phyloP scores from a whole-genome alignment of 2,888 invertebrate genomes.

The Diarsia rubi region DNA sequence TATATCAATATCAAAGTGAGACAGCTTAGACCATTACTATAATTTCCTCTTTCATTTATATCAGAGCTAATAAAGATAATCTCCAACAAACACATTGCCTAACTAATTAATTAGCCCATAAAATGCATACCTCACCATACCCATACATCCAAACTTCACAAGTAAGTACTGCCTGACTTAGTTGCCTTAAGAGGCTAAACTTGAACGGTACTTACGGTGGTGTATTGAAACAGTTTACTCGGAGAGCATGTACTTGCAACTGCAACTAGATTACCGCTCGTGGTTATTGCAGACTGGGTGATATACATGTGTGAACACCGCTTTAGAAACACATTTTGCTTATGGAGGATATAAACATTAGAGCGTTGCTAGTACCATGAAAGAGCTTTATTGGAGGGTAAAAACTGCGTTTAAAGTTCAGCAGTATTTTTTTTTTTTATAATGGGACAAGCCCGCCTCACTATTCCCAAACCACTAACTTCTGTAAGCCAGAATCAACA shows the following conservation, averaged over 20 bases:
- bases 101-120: slow-evolving; percentile 25
- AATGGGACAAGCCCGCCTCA: too few relatives aligned
- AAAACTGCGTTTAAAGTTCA: background rate
- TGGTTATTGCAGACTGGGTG: slow-evolving; percentile 38
- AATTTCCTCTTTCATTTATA: background rate
- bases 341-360: slow-evolving; percentile 18
- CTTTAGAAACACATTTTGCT: slow-evolving; percentile 45
- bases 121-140: slow-evolving; percentile 5
- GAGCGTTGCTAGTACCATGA: background rate
- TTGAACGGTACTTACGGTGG: slow-evolving; percentile 45
- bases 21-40: background rate
- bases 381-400: background rate
- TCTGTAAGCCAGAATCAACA: too few relatives aligned
- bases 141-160: slow-evolving; percentile 16
- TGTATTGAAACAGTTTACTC: slow-evolving; percentile 51
- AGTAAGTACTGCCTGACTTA: slow-evolving; percentile 41
- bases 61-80: slow-evolving; percentile 2
- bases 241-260: slow-evolving; percentile 26
- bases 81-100: background rate
- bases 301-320: slow-evolving; percentile 42
- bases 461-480: too few relatives aligned
- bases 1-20: background rate
- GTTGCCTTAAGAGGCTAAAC: slow-evolving; percentile 53
- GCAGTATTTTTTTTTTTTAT: too few relatives aligned
- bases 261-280: slow-evolving; percentile 55